Conservation (phyloP, 2,888 invertebrate species). For the Stenurella melanura region DNA sequence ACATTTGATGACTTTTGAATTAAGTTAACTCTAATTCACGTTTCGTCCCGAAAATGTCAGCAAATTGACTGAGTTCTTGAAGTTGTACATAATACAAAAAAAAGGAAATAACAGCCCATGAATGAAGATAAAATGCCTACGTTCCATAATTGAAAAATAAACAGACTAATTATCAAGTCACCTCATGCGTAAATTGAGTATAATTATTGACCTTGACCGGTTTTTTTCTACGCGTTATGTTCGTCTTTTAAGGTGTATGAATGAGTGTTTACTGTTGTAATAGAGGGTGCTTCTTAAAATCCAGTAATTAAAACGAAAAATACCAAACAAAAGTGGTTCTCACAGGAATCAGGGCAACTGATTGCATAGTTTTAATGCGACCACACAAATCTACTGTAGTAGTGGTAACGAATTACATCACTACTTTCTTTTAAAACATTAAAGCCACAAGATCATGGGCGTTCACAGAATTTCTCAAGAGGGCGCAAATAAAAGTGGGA, state of each 20-base stretch:
- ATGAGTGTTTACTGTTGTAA: not conserved
- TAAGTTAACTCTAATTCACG: not conserved
- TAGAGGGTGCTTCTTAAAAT: not conserved
- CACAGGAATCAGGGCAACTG: too few relatives aligned
- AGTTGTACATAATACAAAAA: not conserved
- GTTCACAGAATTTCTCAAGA: too few relatives aligned
- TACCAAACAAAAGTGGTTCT: not conserved
- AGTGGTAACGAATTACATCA: too few relatives aligned
- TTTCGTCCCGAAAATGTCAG: not conserved
- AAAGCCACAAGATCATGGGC: too few relatives aligned
- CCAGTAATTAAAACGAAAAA: too few relatives aligned
- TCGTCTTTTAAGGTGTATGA: not conserved
- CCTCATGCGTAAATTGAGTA: slow-evolving; percentile 28
- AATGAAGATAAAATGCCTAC: slow-evolving; percentile 31
- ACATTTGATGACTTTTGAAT: too few relatives aligned
- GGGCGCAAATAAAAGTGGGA: too few relatives aligned
- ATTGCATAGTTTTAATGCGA: too few relatives aligned
- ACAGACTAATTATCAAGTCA: slow-evolving; percentile 17
- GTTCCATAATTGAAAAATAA: slow-evolving; percentile 25
- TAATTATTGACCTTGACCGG: slow-evolving; percentile 34
- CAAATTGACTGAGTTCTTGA: not conserved
- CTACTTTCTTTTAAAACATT: too few relatives aligned
- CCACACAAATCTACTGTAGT: too few relatives aligned
- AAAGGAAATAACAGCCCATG: slow-evolving; percentile 21
- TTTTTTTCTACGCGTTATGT: slow-evolving; percentile 18